phyloP scores from a whole-genome alignment of 2,113 vertebrate species.

The Crotalus viridis region DNA sequence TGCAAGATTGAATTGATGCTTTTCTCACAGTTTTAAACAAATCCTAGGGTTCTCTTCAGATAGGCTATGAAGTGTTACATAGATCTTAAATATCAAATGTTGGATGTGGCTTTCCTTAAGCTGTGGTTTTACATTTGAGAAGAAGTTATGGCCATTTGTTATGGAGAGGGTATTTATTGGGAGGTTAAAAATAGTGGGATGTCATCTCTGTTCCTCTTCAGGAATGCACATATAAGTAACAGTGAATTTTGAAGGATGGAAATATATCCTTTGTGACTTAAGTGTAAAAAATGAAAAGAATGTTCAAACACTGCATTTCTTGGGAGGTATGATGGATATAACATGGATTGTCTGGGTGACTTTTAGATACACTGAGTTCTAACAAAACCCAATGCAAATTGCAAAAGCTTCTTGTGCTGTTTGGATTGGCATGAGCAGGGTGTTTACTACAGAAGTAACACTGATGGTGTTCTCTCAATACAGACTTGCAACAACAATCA shows the following conservation, averaged over 20 bases:
- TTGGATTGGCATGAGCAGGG: background rate
- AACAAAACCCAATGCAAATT: background rate
- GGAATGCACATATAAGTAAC: background rate
- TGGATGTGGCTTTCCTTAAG: background rate
- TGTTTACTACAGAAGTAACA: background rate
- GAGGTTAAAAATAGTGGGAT: conserved; percentile 9
- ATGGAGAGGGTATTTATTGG: background rate
- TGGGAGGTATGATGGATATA: background rate
- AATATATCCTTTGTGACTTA: background rate
- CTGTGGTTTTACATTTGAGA: too few relatives aligned
- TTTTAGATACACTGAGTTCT: background rate
- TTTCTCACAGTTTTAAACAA: background rate
- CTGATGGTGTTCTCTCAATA: background rate
- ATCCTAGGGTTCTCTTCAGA: background rate
- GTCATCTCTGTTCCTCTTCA: background rate
- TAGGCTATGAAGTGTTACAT: background rate
- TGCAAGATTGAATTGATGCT: background rate
- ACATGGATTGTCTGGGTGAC: background rate
- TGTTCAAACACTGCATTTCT: conserved; percentile 25
- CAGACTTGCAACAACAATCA: conserved; percentile 96
- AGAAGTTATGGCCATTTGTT: background rate
- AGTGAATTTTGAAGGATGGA: conserved; percentile 12
- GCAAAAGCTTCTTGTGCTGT: background rate
- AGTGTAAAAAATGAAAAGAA: background rate
- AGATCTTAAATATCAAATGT: background rate